Percentiles rank a stretch among this genome's conserved stretches.
phyloP scores from a whole-genome alignment of 2,888 invertebrate species.

The Schrankia costaestrigalis region DNA sequence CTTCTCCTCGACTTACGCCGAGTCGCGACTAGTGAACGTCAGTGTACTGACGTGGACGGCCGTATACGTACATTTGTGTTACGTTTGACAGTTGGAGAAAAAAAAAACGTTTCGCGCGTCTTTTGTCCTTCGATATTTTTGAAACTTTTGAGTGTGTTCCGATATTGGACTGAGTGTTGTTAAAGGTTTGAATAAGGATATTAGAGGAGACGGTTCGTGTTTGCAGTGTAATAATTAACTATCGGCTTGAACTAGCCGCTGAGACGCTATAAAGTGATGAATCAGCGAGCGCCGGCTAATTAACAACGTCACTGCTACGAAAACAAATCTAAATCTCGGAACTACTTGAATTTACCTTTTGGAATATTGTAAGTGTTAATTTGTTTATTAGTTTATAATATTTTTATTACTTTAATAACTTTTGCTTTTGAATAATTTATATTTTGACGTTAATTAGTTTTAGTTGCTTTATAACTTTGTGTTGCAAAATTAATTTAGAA shows the following conservation, averaged over 20 bases:
- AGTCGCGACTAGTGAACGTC: conserved; percentile 77
- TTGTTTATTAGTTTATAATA: conserved; percentile 5
- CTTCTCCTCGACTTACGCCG: conserved; percentile 78
- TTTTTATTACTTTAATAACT: neutral
- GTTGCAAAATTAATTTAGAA: no score
- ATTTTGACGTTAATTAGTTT: neutral
- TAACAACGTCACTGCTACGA: conserved; percentile 71
- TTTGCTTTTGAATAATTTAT: neutral
- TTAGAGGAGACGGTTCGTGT: conserved; percentile 41
- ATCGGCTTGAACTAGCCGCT: conserved; percentile 64
- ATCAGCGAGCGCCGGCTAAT: conserved; percentile 78
- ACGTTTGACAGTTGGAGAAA: conserved; percentile 59
- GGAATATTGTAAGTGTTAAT: conserved; percentile 65
- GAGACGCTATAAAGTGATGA: conserved; percentile 78
- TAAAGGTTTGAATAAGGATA: conserved; percentile 34
- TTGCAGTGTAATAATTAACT: conserved; percentile 63
- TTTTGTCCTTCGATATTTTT: conserved; percentile 58
- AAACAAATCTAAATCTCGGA: conserved; percentile 67
- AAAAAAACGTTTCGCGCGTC: conserved; percentile 75
- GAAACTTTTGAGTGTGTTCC: conserved; percentile 65
- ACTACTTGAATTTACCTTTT: conserved; percentile 44
- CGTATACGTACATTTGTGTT: conserved; percentile 54
- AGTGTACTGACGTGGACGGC: conserved; percentile 73
- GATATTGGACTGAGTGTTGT: conserved; percentile 48
- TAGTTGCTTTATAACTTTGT: conserved; percentile 3